Percentiles rank a stretch among this genome's conserved stretches.
These are phyloP conservation scores for Trichomalopsis sarcophagae DNA, from an alignment of 1,140 invertebrate genomes.

Conservation along the genomic window DNA sequence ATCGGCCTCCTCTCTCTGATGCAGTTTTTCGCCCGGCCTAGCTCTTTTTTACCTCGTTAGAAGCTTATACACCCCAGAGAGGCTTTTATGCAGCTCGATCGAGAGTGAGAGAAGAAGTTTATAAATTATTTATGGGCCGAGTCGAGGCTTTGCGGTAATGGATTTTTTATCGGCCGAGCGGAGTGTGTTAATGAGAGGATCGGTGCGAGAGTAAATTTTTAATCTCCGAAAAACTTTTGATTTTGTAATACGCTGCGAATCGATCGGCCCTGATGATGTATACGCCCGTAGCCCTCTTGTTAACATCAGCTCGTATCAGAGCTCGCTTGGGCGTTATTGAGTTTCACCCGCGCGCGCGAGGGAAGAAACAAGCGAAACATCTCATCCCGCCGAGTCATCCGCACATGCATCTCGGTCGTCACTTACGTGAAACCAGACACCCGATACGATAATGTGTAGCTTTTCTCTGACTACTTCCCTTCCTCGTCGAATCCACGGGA, in stretches of 20 bases:
- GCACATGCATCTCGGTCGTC: no score
- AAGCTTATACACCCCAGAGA: background rate
- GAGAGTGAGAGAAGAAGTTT: background rate
- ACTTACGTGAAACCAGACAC: background rate
- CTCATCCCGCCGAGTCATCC: no score
- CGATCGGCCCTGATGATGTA: background rate
- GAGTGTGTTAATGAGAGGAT: background rate
- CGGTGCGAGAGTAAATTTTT: background rate
- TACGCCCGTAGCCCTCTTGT: no score
- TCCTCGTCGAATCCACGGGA: background rate
- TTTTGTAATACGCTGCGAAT: background rate
- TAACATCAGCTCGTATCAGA: no score
- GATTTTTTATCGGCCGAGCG: background rate
- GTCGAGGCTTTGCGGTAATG: background rate
- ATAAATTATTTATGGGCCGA: background rate
- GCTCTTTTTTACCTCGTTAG: background rate
- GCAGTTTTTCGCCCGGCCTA: background rate
- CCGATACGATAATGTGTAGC: no score
- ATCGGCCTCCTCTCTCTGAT: background rate
- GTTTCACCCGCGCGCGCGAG: no score
- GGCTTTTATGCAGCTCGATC: background rate
- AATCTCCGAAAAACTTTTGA: background rate
- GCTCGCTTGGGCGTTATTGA: no score
- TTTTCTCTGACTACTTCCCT: background rate
- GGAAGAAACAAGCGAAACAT: no score